phyloP scores from a whole-genome alignment of 2,797 vertebrate species.

The Micromesistius poutassou region DNA sequence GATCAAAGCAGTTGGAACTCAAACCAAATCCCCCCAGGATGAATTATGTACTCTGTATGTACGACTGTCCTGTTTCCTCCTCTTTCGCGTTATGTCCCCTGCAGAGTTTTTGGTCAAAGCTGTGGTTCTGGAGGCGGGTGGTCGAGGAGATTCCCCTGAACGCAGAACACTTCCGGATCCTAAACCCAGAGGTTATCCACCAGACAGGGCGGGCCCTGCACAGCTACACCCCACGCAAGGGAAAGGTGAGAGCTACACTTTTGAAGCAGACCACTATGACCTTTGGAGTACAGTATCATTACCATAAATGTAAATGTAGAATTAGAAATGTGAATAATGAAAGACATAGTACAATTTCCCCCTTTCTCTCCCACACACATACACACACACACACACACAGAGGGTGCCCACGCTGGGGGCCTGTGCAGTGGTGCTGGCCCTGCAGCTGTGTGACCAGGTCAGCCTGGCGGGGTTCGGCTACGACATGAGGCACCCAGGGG shows the following conservation, averaged over 20 bases:
- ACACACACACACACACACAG: constrained; percentile 29
- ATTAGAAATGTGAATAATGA: not conserved
- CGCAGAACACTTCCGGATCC: constrained; percentile 71
- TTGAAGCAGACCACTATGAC: too few relatives aligned
- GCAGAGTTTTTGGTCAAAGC: constrained; percentile 79
- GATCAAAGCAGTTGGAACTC: too few relatives aligned
- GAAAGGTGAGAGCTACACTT: constrained; percentile 48
- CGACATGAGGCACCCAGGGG: constrained; percentile 68
- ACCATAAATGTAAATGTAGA: not conserved
- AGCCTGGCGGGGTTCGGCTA: constrained; percentile 80
- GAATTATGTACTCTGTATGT: too few relatives aligned
- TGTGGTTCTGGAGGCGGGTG: constrained; percentile 82
- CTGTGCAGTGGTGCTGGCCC: constrained; percentile 71
- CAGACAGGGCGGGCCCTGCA: constrained; percentile 63
- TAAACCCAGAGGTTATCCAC: constrained; percentile 75
- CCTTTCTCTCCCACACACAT: not conserved
- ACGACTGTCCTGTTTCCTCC: too few relatives aligned
- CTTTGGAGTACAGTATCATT: too few relatives aligned
- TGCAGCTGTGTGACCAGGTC: constrained; percentile 80
- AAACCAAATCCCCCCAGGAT: too few relatives aligned
- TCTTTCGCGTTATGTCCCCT: constrained; percentile 2
- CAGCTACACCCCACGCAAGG: constrained; percentile 57
- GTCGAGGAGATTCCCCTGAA: constrained; percentile 74
- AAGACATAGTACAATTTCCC: not conserved
- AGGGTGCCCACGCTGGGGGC: constrained; percentile 74